Evolutionary conservation across 1,140 invertebrate genomes (phyloP), one percentile per base, ranked within the genome.

Genomic region (Trinorchestia longiramus): DNA sequence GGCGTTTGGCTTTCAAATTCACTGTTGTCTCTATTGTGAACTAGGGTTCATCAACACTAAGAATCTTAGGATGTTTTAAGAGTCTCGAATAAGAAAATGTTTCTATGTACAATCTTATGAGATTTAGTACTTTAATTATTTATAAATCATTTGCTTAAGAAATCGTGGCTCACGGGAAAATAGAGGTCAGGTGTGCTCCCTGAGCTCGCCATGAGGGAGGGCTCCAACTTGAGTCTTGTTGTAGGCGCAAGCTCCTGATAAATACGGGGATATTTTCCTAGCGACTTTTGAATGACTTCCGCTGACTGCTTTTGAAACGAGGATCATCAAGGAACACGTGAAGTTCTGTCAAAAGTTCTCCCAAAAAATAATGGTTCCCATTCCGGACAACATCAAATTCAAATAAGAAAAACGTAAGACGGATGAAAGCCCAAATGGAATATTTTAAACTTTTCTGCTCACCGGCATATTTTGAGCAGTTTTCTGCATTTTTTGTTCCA

Each of bases 391-490:
- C 92, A 94, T 94, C 92, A 94, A 94, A 94, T 94, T 94, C 92
- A 94, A 94, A 94, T 94, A 94, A 94, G 92, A 94, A 94, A 94
- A 94, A 94, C 44, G 43, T 44, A 47, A 94, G 92, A 94, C 43
- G 92, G 92, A 94, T 94, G 92, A 94, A 47, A 94, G 92, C 92
- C 92, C 92, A 94, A 94, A 94, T 94, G 92, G 92, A 94, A 94
- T 94, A 94, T 94, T 94, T 94, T 94, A 94, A 94, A 94, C 92
- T 94, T 94, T 94, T 94, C 43, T 47, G 40, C 92, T 94, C 92
- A 94, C 92, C 3, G 92, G 92, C 92, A 94, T 94, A 94, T 94
- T 94, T 94, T 94, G 44, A 47, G 92, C 43, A 90, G 44, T 94
- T 94, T 94, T 94, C 43, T 94, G 92, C 44, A 44, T 43, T 45